phyloP scores from a whole-genome alignment of 2,797 vertebrate species.

The Chelmon rostratus region DNA sequence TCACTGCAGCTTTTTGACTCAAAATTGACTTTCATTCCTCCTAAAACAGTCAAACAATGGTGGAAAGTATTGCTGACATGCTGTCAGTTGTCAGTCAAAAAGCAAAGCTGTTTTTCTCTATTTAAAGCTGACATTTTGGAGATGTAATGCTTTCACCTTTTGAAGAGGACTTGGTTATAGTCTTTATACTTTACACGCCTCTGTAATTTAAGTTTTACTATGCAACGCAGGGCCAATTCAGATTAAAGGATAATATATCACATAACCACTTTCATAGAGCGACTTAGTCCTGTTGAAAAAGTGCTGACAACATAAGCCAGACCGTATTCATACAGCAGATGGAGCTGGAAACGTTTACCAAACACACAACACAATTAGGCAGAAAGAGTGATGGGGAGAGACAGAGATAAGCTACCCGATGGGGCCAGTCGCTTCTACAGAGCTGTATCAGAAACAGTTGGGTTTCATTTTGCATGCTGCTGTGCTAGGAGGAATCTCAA shows the following conservation, averaged over 20 bases:
- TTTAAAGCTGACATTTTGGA: not conserved
- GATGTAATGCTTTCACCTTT: constrained; percentile 18
- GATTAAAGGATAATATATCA: constrained; percentile 14
- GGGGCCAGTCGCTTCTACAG: constrained; percentile 69
- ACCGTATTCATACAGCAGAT: constrained; percentile 36
- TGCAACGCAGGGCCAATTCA: not conserved
- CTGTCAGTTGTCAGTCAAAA: constrained; percentile 34
- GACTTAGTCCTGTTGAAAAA: not conserved
- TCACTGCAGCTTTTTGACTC: constrained; percentile 11
- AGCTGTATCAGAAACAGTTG: constrained; percentile 80
- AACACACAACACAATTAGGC: constrained; percentile 75
- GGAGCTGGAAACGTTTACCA: constrained; percentile 53
- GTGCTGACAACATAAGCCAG: constrained; percentile 26
- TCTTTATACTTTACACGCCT: not conserved
- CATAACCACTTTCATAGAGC: not conserved
- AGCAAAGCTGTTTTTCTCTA: not conserved
- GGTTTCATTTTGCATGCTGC: constrained; percentile 81
- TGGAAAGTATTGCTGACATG: constrained; percentile 3
- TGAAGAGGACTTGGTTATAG: not conserved
- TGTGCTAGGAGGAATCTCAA: constrained; percentile 82
- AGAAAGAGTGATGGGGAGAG: constrained; percentile 57
- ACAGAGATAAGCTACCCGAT: constrained; percentile 60
- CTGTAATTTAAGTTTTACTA: constrained; percentile 8
- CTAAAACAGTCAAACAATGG: constrained; percentile 17
- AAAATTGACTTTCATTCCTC: constrained; percentile 5